Conservation (phyloP, 1,140 invertebrate species). For the Ruditapes philippinarum region DNA sequence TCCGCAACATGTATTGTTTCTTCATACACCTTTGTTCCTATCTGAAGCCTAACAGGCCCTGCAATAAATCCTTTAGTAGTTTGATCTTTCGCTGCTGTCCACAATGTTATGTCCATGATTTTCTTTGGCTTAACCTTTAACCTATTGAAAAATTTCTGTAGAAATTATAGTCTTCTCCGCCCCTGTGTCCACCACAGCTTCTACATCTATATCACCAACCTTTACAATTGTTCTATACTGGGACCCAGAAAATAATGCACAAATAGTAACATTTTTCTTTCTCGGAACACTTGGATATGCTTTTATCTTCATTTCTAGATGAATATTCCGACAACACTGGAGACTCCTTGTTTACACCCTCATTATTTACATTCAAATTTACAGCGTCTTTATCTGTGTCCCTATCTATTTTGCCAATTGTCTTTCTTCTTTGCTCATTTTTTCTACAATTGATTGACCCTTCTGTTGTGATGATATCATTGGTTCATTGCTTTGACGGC, state of each 20-base stretch:
- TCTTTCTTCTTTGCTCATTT: too few relatives aligned
- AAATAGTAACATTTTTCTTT: too few relatives aligned
- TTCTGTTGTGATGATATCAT: too few relatives aligned
- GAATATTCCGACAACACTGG: too few relatives aligned
- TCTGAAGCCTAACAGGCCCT: neutral
- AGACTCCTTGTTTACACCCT: too few relatives aligned
- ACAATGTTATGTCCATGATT: neutral
- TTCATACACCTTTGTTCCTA: neutral
- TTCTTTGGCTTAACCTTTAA: neutral
- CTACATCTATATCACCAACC: neutral
- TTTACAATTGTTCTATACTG: neutral
- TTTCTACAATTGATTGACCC: too few relatives aligned
- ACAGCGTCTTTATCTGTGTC: too few relatives aligned
- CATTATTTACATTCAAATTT: too few relatives aligned
- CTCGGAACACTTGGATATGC: too few relatives aligned
- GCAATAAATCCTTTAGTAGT: neutral
- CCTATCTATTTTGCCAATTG: too few relatives aligned
- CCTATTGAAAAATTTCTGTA: neutral
- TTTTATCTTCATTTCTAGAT: too few relatives aligned
- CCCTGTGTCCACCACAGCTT: conserved; percentile 20
- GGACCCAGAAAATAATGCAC: neutral
- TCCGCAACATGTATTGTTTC: neutral
- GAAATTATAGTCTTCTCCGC: neutral
- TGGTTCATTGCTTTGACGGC: too few relatives aligned
- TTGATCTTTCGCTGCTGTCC: neutral